phyloP scores from a whole-genome alignment of 2,113 vertebrate genomes.

The Pelobates fuscus region DNA sequence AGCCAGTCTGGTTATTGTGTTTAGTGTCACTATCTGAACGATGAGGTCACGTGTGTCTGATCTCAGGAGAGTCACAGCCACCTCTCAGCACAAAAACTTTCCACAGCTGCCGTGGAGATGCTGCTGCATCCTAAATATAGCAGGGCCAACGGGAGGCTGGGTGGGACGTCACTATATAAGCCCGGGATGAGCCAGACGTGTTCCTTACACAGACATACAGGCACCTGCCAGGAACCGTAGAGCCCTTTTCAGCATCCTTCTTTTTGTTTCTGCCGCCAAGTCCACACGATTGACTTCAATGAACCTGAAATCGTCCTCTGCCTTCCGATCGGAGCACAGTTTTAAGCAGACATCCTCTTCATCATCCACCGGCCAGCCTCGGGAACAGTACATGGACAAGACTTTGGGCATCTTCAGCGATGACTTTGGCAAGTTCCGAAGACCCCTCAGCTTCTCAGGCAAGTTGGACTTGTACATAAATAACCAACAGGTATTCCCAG shows the following conservation, averaged over 20 bases:
- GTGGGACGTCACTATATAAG: slow-evolving; percentile 28
- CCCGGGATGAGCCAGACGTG: neutral
- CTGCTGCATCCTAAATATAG: slow-evolving; percentile 56
- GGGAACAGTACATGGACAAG: slow-evolving; percentile 88
- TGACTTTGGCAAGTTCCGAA: slow-evolving; percentile 87
- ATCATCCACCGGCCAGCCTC: slow-evolving; percentile 59
- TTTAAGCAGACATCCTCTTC: slow-evolving; percentile 73
- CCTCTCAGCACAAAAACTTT: slow-evolving; percentile 65
- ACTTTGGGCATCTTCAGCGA: slow-evolving; percentile 79
- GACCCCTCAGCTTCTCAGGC: slow-evolving; percentile 85
- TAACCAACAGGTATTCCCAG: neutral
- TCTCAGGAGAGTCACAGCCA: slow-evolving; percentile 1
- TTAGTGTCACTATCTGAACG: neutral
- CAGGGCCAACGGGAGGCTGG: neutral
- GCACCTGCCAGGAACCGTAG: neutral
- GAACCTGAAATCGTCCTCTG: slow-evolving; percentile 76
- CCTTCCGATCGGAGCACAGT: slow-evolving; percentile 79
- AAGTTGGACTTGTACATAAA: slow-evolving; percentile 52
- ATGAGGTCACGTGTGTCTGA: slow-evolving; percentile 14
- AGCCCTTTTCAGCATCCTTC: neutral
- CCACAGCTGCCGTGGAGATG: slow-evolving; percentile 57
- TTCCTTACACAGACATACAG: neutral
- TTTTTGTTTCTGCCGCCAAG: neutral
- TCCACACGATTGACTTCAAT: slow-evolving; percentile 63
- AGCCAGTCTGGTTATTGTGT: slow-evolving; percentile 9